Percentiles rank a stretch among this genome's conserved stretches.
Evolutionary conservation across 2,888 invertebrate species (phyloP).

Genomic region (Harpalus rufipes): DNA sequence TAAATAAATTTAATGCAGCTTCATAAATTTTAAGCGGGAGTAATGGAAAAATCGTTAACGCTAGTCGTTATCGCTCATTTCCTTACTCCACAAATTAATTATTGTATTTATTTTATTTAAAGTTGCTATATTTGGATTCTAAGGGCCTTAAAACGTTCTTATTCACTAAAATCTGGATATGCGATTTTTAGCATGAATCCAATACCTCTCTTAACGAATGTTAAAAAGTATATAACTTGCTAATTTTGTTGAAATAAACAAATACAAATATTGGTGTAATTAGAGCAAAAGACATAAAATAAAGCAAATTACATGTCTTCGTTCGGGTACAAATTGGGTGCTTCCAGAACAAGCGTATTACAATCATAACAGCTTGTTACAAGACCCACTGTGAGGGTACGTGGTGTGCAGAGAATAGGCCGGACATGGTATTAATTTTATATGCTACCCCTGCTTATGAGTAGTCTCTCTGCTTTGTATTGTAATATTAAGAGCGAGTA

Average conservation of each 20-base stretch:
- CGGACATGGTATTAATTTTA: constrained; percentile 55
- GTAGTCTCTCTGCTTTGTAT: constrained; percentile 9
- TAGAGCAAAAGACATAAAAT: constrained; percentile 4
- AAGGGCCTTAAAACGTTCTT: too few species aligned
- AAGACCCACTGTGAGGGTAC: too few species aligned
- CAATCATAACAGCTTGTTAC: constrained; percentile 17
- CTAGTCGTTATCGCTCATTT: too few species aligned
- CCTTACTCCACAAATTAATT: too few species aligned
- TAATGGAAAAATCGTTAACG: too few species aligned
- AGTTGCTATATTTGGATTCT: too few species aligned
- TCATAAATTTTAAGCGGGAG: too few species aligned
- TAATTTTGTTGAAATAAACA: not conserved
- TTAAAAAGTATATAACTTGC: not conserved
- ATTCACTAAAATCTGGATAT: too few species aligned
- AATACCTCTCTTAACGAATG: too few species aligned
- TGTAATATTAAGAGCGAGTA: constrained; percentile 5
- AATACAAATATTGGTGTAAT: not conserved
- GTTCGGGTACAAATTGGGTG: constrained; percentile 21
- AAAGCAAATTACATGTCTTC: constrained; percentile 18
- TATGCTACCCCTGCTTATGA: constrained; percentile 15
- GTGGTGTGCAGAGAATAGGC: not conserved
- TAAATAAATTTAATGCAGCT: too few species aligned
- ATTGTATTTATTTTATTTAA: too few species aligned
- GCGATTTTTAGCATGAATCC: too few species aligned
- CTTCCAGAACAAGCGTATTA: constrained; percentile 7